Percentiles rank a stretch among this genome's conserved stretches.
These are phyloP conservation scores for Apotomis turbidana DNA, from an alignment of 2,888 invertebrate species.

Conservation along the genomic window DNA sequence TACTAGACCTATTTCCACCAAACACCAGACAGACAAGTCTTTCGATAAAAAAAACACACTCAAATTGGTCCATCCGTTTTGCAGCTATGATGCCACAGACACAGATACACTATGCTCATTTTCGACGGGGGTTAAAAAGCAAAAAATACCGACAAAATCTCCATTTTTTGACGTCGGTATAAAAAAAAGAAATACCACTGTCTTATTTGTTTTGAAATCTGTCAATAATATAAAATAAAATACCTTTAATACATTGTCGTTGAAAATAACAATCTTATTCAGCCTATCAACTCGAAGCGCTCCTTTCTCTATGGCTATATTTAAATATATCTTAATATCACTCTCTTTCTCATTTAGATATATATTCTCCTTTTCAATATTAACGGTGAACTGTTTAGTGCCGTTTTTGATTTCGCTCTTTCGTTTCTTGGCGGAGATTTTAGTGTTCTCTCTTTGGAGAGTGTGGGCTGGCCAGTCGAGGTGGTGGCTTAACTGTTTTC, in stretches of 20 bases:
- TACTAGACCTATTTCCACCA: too few species aligned
- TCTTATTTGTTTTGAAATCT: too few species aligned
- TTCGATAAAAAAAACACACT: too few species aligned
- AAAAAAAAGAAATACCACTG: too few species aligned
- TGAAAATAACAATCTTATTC: slow-evolving; percentile 45
- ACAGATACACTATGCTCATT: too few species aligned
- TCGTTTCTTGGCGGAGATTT: slow-evolving; percentile 38
- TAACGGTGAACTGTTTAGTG: slow-evolving; percentile 34
- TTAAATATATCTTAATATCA: slow-evolving; percentile 35
- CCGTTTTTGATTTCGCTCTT: slow-evolving; percentile 43
- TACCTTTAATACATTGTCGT: slow-evolving; percentile 45
- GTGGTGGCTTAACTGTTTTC: slow-evolving; percentile 45
- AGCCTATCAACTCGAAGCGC: slow-evolving; percentile 27
- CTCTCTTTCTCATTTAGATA: slow-evolving; percentile 42
- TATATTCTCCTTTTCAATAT: slow-evolving; percentile 44
- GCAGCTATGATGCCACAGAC: too few species aligned
- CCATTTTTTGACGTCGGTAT: too few species aligned
- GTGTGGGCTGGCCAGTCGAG: slow-evolving; percentile 47
- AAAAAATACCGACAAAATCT: too few species aligned
- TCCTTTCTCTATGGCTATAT: slow-evolving; percentile 31
- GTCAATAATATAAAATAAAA: not conserved
- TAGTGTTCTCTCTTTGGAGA: slow-evolving; percentile 20
- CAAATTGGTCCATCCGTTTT: too few species aligned
- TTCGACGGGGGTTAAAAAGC: too few species aligned
- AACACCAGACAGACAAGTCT: too few species aligned